These are phyloP conservation scores for Hirtodrosophila cameraria DNA, from an alignment of 2,888 invertebrate genomes.

Conservation along the genomic window DNA sequence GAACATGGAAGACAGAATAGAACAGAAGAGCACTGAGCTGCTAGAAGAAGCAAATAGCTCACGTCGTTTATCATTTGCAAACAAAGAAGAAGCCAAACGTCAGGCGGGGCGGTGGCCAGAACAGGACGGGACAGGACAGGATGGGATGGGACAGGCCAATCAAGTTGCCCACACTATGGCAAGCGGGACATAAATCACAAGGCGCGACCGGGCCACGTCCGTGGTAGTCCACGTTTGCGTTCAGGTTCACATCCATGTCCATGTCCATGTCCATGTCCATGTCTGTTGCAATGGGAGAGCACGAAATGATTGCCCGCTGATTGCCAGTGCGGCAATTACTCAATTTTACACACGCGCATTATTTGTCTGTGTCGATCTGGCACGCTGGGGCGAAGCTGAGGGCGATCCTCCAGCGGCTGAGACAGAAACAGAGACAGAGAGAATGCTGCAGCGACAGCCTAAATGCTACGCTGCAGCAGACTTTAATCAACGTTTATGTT, in stretches of 20 bases:
- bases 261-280: conserved; percentile 35
- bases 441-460: conserved; percentile 55
- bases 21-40: conserved; percentile 1
- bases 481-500: conserved; percentile 80
- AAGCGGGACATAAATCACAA: conserved; percentile 76
- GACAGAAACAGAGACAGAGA: conserved; percentile 16
- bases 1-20: conserved; percentile 33
- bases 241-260: conserved; percentile 15
- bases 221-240: conserved; percentile 28
- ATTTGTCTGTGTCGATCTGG: conserved; percentile 76
- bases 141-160: conserved; percentile 55
- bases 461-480: conserved; percentile 60
- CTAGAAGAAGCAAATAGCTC: conserved; percentile 66
- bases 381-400: not conserved
- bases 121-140: conserved; percentile 3
- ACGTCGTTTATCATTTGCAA: conserved; percentile 77
- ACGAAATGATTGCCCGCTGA: conserved; percentile 78
- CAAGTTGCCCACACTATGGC: conserved; percentile 65
- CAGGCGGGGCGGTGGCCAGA: conserved; percentile 43
- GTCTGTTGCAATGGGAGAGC: conserved; percentile 47
- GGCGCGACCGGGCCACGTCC: conserved; percentile 62
- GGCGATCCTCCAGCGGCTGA: conserved; percentile 30
- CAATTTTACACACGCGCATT: conserved; percentile 79
- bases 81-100: conserved; percentile 73
- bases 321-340: conserved; percentile 78